Evolutionary conservation across 30 jellyfish, hydroid and myxozoan species (phyloP), one percentile per base, ranked within the genome.

Genomic region (Catostylus mosaicus): DNA sequence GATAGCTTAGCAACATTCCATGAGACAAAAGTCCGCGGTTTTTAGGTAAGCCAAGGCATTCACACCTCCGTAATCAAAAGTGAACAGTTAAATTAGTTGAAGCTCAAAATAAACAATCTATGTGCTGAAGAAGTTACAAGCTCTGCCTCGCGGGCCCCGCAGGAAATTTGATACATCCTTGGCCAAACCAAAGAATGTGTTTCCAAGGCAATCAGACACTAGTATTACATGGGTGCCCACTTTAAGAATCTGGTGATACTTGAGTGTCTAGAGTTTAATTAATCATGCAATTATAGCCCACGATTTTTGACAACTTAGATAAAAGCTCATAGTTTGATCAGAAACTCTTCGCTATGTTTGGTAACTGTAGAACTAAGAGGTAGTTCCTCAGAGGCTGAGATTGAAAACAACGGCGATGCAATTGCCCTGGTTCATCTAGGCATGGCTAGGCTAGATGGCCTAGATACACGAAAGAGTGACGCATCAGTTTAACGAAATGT

Each of bases 21-120:
- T 72, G 22, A 37, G 43, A 82, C 92, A 82, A 82, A 82, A 69
- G 92, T 69, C 51, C 18, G 91, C 69, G 92, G 92, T 82, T 82
- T 82, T 24, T 16, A 74, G 92, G 85, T 82, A 82, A 68, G 92
- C 85, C 92, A 29, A 11, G 92, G 92, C 92, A 82, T 82, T 82
- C 92, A 82, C 92, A 82, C 92, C 86, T 82, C 84, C 38, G 92
- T 69, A 82, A 82, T 82, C 92, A 82, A 82, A 82, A 82, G 82
- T 48, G 92, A 27, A 82, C 86, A 82, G 74, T 82, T 64, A 82
- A 82, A 82, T 82, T 82, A 69, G 80, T 59, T 30, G 72, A 70
- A 70, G 92, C 92, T 70, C 85, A 82, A 70, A 82, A 82, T 82
- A 82, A 82, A 70, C 92, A 82, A 82, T 56, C 30, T 54, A 56